Conservation (phyloP, 2,888 invertebrate species). For the Yponomeuta evonymella region DNA sequence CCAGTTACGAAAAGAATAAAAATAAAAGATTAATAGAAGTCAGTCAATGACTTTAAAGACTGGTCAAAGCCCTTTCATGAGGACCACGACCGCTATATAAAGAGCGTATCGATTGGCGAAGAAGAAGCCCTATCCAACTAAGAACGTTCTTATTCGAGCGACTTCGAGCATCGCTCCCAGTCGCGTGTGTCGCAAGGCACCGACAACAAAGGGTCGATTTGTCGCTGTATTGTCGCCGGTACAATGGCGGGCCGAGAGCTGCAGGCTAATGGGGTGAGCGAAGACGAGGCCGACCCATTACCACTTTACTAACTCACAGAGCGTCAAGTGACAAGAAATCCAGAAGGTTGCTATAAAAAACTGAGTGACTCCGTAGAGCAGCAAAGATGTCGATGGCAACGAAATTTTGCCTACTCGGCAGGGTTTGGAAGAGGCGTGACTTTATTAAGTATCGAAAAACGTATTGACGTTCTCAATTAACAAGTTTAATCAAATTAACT, state of each 20-base stretch:
- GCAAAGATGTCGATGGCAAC: too few relatives aligned
- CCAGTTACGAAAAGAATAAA: too few relatives aligned
- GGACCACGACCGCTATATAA: too few relatives aligned
- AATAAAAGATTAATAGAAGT: too few relatives aligned
- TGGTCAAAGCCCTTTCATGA: too few relatives aligned
- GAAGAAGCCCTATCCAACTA: background rate
- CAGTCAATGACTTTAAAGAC: too few relatives aligned
- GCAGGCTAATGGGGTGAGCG: slow-evolving; percentile 20
- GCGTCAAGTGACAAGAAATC: background rate
- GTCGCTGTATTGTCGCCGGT: slow-evolving; percentile 23
- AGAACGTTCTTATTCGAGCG: background rate
- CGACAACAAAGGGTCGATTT: slow-evolving; percentile 24
- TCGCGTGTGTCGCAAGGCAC: slow-evolving; percentile 23
- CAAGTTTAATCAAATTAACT: too few relatives aligned
- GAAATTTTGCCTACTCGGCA: too few relatives aligned
- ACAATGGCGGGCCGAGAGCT: slow-evolving; percentile 23
- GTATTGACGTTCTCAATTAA: too few relatives aligned
- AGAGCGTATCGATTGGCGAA: too few relatives aligned
- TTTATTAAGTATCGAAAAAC: too few relatives aligned
- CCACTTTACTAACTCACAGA: background rate
- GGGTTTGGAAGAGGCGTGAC: too few relatives aligned
- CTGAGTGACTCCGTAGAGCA: background rate
- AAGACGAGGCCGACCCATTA: slow-evolving; percentile 20
- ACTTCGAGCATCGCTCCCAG: slow-evolving; percentile 19
- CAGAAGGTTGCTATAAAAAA: background rate